Evolutionary conservation across 2,888 invertebrate genomes (phyloP).

Genomic region (Orthonevra nobilis): DNA sequence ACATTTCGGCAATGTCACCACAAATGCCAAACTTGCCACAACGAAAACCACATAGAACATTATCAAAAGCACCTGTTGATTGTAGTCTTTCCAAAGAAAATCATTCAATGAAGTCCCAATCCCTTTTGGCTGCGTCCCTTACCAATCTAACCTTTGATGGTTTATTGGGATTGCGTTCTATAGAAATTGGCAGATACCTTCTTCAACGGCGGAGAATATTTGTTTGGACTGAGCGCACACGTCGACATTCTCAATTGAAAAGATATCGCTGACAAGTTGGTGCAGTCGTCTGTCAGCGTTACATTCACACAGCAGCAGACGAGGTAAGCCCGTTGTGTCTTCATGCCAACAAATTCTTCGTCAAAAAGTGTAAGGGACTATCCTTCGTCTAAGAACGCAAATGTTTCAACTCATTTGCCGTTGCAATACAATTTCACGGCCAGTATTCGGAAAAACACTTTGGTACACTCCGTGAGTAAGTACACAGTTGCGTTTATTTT

Average conservation of each 20-base stretch:
- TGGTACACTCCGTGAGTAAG: too few species aligned
- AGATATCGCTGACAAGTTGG: constrained; percentile 6
- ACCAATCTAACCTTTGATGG: constrained; percentile 72
- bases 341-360: neutral
- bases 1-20: constrained; percentile 68
- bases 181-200: constrained; percentile 66
- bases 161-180: constrained; percentile 71
- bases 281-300: constrained; percentile 14
- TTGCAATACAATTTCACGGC: too few species aligned
- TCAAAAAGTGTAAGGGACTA: neutral
- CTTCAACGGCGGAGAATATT: constrained; percentile 13
- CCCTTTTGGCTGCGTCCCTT: constrained; percentile 74
- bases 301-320: neutral
- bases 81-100: constrained; percentile 74
- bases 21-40: constrained; percentile 52
- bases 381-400: constrained; percentile 14
- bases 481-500: neutral
- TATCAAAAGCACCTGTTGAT: constrained; percentile 64
- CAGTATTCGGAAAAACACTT: too few species aligned
- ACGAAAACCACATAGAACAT: constrained; percentile 62
- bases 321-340: neutral
- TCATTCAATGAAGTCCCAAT: constrained; percentile 73
- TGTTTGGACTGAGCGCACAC: neutral
- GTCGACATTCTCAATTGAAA: constrained; percentile 5
- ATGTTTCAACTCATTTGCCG: neutral